Evolutionary conservation across 2,113 vertebrate genomes (phyloP).

Genomic region (Xiphophorus maculatus): DNA sequence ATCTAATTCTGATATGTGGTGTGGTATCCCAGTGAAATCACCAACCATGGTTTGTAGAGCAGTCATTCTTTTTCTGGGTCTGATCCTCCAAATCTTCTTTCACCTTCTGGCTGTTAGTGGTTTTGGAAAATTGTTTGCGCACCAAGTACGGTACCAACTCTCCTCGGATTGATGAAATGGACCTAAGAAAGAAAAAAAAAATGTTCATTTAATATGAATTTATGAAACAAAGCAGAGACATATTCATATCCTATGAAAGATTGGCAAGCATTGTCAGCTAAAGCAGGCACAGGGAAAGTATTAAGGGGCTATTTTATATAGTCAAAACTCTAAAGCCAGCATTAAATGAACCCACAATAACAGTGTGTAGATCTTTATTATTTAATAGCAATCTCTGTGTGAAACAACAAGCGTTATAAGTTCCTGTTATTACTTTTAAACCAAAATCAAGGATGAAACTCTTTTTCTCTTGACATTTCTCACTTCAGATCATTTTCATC

Average conservation of each 20-base stretch:
- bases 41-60: conserved; percentile 59
- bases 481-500: conserved; percentile 38
- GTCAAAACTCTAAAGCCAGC: background rate
- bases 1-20: background rate
- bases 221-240: background rate
- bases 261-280: background rate
- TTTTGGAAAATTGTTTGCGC: conserved; percentile 92
- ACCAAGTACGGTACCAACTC: conserved; percentile 95
- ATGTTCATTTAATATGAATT: background rate
- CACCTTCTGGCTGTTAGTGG: conserved; percentile 72
- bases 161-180: conserved; percentile 92
- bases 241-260: background rate
- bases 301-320: background rate
- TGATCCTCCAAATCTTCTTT: conserved; percentile 85
- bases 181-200: conserved; percentile 72
- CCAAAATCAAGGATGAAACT: conserved; percentile 63
- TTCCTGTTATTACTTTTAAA: conserved; percentile 1
- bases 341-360: too few relatives aligned
- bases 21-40: background rate
- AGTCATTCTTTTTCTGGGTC: conserved; percentile 84
- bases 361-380: too few relatives aligned
- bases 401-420: background rate
- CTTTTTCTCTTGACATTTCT: conserved; percentile 61
- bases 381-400: background rate
- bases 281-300: background rate